Conservation (phyloP, 2,113 vertebrate genomes). For the Danio rerio region DNA sequence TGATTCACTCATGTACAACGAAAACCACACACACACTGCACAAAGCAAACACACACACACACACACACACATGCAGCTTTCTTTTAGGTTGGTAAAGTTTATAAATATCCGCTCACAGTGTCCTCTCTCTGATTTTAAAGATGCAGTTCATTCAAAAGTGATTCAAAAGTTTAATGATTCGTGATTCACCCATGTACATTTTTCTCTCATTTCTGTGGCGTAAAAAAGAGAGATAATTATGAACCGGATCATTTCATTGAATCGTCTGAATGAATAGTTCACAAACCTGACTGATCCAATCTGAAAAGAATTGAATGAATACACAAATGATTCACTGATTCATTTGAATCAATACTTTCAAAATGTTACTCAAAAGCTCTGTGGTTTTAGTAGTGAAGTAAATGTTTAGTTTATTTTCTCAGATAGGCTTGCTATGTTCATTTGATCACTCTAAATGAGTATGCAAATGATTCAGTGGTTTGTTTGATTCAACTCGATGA, state of each 20-base stretch:
- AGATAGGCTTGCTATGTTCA: no score
- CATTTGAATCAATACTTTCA: no score
- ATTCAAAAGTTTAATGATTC: no score
- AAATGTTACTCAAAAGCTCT: no score
- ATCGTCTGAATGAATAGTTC: no score
- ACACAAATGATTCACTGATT: no score
- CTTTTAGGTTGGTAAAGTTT: constrained; percentile 16
- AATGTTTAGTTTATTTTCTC: no score
- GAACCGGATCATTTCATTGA: not conserved
- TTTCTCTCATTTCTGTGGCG: not conserved
- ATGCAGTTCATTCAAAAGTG: not conserved
- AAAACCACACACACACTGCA: constrained; percentile 54
- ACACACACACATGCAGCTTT: constrained; percentile 50
- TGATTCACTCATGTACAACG: constrained; percentile 48
- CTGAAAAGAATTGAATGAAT: no score
- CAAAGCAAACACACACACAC: constrained; percentile 55
- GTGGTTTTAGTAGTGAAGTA: no score
- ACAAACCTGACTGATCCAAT: not conserved
- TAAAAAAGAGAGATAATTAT: not conserved
- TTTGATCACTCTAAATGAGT: no score
- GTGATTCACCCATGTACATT: constrained; percentile 41
- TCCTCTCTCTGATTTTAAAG: constrained; percentile 9
- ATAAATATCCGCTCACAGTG: not conserved
- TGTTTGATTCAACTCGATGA: no score
- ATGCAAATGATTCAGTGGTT: no score